Percentiles rank a stretch among this genome's conserved stretches.
These are phyloP conservation scores for Phocoena phocoena DNA, from an alignment of 2,113 vertebrate species.

Conservation along the genomic window DNA sequence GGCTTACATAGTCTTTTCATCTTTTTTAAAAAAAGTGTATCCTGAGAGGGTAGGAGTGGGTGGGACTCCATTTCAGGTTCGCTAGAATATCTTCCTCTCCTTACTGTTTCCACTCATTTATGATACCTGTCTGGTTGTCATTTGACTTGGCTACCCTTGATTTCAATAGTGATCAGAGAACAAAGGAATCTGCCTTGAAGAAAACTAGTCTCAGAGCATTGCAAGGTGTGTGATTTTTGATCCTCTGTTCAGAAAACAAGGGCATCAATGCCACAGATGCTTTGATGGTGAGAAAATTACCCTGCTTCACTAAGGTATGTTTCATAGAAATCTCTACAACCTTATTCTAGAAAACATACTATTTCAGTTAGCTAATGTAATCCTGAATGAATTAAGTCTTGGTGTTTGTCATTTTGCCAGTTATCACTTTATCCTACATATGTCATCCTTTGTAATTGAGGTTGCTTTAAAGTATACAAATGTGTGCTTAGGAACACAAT, in stretches of 20 bases:
- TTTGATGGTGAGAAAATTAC: slow-evolving; percentile 11
- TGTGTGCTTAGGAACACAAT: slow-evolving; percentile 12
- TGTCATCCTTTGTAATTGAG: slow-evolving; percentile 44
- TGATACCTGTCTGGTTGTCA: neutral
- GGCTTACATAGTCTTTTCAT: neutral
- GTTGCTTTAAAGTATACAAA: slow-evolving; percentile 64
- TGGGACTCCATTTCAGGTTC: neutral
- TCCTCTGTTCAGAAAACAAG: slow-evolving; percentile 49
- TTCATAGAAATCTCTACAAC: neutral
- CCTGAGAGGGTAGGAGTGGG: neutral
- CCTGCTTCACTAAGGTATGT: neutral
- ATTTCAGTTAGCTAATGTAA: slow-evolving; percentile 38
- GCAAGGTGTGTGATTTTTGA: neutral
- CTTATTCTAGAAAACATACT: neutral
- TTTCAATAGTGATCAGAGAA: neutral
- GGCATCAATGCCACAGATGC: neutral
- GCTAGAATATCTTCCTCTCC: neutral
- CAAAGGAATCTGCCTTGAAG: neutral
- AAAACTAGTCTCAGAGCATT: neutral
- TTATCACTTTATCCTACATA: slow-evolving; percentile 42
- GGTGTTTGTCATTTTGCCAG: slow-evolving; percentile 2
- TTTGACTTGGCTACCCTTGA: neutral
- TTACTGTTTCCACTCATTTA: neutral
- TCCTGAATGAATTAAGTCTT: slow-evolving; percentile 5
- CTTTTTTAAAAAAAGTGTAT: neutral